phyloP scores from a whole-genome alignment of 1,140 invertebrate species.

The Neotoxoptera formosana region DNA sequence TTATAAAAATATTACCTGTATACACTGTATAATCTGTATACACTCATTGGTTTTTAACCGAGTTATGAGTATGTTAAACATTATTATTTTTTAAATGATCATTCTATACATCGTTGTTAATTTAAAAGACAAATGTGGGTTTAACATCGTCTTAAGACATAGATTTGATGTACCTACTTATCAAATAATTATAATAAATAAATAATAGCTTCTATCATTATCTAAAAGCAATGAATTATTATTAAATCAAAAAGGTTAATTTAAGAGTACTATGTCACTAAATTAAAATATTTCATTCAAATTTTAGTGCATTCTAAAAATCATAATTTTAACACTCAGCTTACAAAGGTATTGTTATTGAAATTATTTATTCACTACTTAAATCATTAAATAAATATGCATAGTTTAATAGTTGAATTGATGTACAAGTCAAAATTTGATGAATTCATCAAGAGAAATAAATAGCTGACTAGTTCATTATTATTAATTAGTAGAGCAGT shows the following conservation, averaged over 20 bases:
- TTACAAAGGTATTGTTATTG: background rate
- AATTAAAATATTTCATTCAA: background rate
- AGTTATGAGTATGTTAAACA: background rate
- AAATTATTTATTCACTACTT: background rate
- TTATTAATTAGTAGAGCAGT: background rate
- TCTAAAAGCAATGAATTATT: background rate
- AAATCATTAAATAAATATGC: conserved; percentile 18
- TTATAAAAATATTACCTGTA: background rate
- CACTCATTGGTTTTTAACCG: background rate
- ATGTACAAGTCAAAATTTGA: background rate
- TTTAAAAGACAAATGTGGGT: background rate
- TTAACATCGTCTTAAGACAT: background rate
- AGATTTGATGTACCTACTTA: background rate
- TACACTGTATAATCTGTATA: too few relatives aligned
- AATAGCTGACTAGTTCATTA: background rate
- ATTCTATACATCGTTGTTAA: too few relatives aligned
- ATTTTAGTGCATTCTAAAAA: background rate
- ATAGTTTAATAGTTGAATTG: background rate
- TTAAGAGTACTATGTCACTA: background rate
- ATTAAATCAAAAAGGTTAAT: background rate
- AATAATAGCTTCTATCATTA: background rate
- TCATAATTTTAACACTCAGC: background rate
- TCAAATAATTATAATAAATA: background rate
- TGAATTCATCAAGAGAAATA: background rate
- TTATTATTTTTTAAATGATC: background rate